Base-by-base conservation (phyloP, 1,140 invertebrate genomes). In the Caenorhabditis tropicalis region DNA sequence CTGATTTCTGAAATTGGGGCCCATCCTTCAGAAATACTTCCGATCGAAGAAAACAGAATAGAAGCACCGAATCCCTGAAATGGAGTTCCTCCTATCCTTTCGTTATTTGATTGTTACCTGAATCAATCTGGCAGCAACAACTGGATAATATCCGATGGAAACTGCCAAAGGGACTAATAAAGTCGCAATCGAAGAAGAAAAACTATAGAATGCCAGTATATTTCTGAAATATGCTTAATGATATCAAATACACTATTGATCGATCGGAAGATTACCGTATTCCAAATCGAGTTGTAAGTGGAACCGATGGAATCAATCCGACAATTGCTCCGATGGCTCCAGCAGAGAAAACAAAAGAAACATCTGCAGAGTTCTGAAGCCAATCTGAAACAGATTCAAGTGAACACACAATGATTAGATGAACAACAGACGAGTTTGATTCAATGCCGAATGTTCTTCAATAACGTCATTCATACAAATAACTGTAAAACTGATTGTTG, bases 181-280 rank as follows among this genome's bases (percentile, higher is more conserved):
- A 29, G 89, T 90, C n/a, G 90, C 79, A 29, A 91, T 53, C 4
- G 84, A 89, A 15, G 90, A 91, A 21, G 89, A 81, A 10, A 86
- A 49, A 19, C 89, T 87, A 70, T 90, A 90, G 3, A 85, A 43
- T 0, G 88, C 60, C 36, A 90, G 88, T 12, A 81, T 86, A 60
- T 84, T 89, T 65, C 88, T 87, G 46, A 65, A 87, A 36, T n/a
- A n/a, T 16, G 15, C 15, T 65, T 0, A 19, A 36, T 6, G 16
- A 58, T 58, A 29, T 29, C 12, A 19, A 58, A 58, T 9, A 12
- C 43, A 58, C 2, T 16, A 15, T 65, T 36, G 31, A 58, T 15
- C 6, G 4, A 51, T 4, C 12, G n/a, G n/a, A n/a, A 19, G 16
- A 10, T 29, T 70, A 70, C 65, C 65, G 16, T 43, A 74, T 43